Evolutionary conservation across 2,797 vertebrate genomes (phyloP), one percentile per base, ranked within the genome.

Genomic region (Melopsittacus undulatus): DNA sequence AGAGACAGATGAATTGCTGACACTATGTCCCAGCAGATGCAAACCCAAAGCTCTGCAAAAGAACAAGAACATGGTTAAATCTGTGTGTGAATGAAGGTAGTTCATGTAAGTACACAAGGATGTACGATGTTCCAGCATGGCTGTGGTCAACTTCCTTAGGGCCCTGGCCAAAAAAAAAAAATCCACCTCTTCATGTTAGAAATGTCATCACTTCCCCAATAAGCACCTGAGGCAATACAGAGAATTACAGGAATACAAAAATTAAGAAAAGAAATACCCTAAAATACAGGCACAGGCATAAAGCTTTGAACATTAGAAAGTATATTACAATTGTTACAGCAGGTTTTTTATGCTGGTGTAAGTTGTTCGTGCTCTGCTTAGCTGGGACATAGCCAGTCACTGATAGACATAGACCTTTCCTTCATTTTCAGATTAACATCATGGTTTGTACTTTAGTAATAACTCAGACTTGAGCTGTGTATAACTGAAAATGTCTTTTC

Each of bases 271-370:
- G 40, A 52, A 30, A 45, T 11, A 26, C 6, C 21, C 19, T 45
- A 24, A 62, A 70, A 62, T 30, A 51, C 10, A n/a, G 24, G 7
- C 40, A 67, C 5, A n/a, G 16, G 20, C 54, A 26, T 62, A 77
- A 34, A 64, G 32, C 16, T 81, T 38, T 27, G 20, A 13, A 69
- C 69, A 64, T 8, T 63, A 61, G 24, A 29, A 78, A 63, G 70
- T 10, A 0, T 4, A 8, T 13, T 10, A 12, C 13, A 8, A 4
- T 12, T 82, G 57, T 51, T 61, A 32, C 19, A 54, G 3, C 2
- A 36, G 1, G 7, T 15, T 12, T 17, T 66, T 72, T 38, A 7
- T 7, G 4, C 15, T 36, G 21, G 2, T 30, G 13, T 61, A 12
- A 91, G 57, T 0, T 43, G 14, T 34, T 84, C n/a, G 24, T 66